Evolutionary conservation across 2,888 invertebrate species (phyloP).

Genomic region (Entomobrya proxima): DNA sequence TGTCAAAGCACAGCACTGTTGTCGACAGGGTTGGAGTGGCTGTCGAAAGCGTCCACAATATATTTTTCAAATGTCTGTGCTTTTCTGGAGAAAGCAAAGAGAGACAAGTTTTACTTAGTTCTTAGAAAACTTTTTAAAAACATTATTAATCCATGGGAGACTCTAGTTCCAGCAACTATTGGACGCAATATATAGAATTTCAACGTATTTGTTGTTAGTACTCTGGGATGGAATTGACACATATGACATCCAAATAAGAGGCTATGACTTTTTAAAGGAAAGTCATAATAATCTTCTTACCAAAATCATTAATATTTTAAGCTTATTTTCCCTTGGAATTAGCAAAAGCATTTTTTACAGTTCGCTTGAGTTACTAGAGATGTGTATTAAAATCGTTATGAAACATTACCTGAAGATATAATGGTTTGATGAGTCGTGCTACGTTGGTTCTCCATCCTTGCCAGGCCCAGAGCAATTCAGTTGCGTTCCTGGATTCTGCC

Average conservation of each 20-base stretch:
- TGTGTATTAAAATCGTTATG: not conserved
- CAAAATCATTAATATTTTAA: not conserved
- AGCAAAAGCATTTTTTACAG: no score
- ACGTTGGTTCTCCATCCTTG: slow-evolving; percentile 75
- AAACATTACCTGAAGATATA: slow-evolving; percentile 68
- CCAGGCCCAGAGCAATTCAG: slow-evolving; percentile 75
- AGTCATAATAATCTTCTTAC: not conserved
- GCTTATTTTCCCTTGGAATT: not conserved
- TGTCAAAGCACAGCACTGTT: not conserved
- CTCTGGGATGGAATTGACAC: no score
- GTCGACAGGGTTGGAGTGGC: slow-evolving; percentile 11
- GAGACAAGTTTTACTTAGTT: not conserved
- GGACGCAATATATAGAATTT: not conserved
- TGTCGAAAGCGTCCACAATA: slow-evolving; percentile 15
- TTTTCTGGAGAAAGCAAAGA: not conserved
- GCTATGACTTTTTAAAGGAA: no score
- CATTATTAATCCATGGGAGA: not conserved
- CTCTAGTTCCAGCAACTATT: no score
- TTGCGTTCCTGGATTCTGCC: slow-evolving; percentile 68
- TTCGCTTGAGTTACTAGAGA: not conserved
- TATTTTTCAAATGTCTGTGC: slow-evolving; percentile 1
- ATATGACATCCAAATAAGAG: no score
- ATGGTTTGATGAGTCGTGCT: slow-evolving; percentile 72
- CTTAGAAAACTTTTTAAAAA: not conserved
- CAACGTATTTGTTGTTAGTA: not conserved